Percentiles rank a stretch among this genome's conserved stretches.
These are phyloP conservation scores for Dunckerocampus dactyliophorus DNA, from an alignment of 2,113 vertebrate genomes.

Conservation along the genomic window DNA sequence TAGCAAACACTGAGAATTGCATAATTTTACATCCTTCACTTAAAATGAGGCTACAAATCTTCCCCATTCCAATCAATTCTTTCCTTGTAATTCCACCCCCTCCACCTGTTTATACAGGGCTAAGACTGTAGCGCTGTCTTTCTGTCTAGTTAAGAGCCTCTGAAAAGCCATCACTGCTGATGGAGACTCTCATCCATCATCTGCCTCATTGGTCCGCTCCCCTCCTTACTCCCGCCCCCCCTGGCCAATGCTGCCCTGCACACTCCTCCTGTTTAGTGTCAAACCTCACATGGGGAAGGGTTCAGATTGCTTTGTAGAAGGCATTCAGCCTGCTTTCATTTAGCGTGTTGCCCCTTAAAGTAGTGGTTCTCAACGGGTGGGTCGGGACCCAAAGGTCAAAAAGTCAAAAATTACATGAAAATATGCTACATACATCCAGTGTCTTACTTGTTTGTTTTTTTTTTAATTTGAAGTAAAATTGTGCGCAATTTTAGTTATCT, in stretches of 20 bases:
- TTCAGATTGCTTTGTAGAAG: conserved; percentile 61
- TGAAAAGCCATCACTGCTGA: conserved; percentile 66
- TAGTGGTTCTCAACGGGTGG: too few species aligned
- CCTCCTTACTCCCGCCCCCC: conserved; percentile 45
- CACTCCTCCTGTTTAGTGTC: conserved; percentile 54
- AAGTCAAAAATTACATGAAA: too few species aligned
- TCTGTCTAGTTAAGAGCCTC: conserved; percentile 49
- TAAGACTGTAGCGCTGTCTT: conserved; percentile 39
- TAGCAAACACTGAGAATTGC: too few species aligned
- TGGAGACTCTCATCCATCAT: conserved; percentile 67
- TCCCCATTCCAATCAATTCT: conserved; percentile 3
- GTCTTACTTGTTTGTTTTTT: not conserved
- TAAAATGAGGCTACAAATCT: too few species aligned
- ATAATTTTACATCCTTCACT: too few species aligned
- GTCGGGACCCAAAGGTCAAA: too few species aligned
- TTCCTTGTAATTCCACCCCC: conserved; percentile 6
- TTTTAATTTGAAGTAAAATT: not conserved
- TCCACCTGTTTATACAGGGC: conserved; percentile 50
- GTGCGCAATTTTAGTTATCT: not conserved
- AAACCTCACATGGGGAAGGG: conserved; percentile 33
- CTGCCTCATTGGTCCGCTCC: conserved; percentile 56
- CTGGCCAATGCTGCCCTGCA: conserved; percentile 3
- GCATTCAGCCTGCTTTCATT: conserved; percentile 55
- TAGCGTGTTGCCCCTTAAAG: conserved; percentile 51
- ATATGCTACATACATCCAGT: conserved; percentile 8